These are phyloP conservation scores for Cosmopolites sordidus DNA, from an alignment of 2,888 invertebrate genomes.

Conservation along the genomic window DNA sequence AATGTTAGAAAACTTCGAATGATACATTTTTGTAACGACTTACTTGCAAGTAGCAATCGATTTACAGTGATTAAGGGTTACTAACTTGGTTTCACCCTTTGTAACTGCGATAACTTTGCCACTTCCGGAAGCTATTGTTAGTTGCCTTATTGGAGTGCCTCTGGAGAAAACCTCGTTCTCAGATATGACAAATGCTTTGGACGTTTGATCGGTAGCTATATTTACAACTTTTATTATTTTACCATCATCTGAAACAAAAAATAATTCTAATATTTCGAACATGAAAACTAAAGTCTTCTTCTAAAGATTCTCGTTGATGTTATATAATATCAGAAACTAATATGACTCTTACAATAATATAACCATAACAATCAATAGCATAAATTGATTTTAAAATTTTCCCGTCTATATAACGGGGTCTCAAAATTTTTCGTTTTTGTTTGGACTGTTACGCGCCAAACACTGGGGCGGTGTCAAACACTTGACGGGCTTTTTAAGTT, in stretches of 20 bases:
- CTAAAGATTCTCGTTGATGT: no score
- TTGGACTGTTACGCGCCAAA: no score
- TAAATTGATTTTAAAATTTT: no score
- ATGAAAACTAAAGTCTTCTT: background rate
- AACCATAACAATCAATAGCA: no score
- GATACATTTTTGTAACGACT: constrained; percentile 25
- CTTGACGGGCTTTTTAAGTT: no score
- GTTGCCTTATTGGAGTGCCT: constrained; percentile 68
- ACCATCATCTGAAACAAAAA: constrained; percentile 69
- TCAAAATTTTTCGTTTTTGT: no score
- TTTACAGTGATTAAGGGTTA: constrained; percentile 81
- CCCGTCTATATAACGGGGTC: no score
- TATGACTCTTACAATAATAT: no score
- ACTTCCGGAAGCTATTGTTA: constrained; percentile 67
- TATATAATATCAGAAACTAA: no score
- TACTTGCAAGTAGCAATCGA: constrained; percentile 63
- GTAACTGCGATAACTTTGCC: constrained; percentile 86
- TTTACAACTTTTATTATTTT: constrained; percentile 88
- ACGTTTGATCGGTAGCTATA: constrained; percentile 60
- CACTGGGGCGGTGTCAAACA: no score
- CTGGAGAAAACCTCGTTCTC: constrained; percentile 74
- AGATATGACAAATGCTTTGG: constrained; percentile 73
- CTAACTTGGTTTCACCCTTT: constrained; percentile 77
- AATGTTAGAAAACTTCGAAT: background rate
- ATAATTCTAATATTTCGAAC: background rate